phyloP scores from a whole-genome alignment of 2,888 invertebrate species.

The Lasioglossum lativentre region DNA sequence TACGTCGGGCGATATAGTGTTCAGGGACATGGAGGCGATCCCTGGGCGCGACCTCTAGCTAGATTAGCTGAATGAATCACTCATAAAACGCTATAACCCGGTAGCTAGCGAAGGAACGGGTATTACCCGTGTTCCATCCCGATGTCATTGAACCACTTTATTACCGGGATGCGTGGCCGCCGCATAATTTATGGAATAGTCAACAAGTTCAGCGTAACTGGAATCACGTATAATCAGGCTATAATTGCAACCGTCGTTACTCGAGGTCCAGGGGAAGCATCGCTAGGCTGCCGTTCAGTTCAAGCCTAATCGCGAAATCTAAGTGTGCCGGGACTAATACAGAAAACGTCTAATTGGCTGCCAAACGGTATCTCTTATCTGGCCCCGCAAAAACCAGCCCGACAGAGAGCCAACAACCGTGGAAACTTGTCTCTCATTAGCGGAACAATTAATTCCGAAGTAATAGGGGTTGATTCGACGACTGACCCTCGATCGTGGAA shows the following conservation, averaged over 20 bases:
- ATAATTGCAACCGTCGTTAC: conserved; percentile 48
- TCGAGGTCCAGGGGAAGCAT: neutral
- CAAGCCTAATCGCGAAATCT: conserved; percentile 48
- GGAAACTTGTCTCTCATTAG: conserved; percentile 32
- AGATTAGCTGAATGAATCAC: conserved; percentile 62
- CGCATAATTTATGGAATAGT: conserved; percentile 69
- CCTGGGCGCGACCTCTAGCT: conserved; percentile 6
- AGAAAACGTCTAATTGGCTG: conserved; percentile 48
- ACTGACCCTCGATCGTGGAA: neutral
- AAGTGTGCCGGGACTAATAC: conserved; percentile 51
- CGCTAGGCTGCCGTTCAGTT: conserved; percentile 23
- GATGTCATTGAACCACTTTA: conserved; percentile 72
- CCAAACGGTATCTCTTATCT: conserved; percentile 56
- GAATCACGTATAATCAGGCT: conserved; percentile 57
- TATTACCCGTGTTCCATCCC: conserved; percentile 24
- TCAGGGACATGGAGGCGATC: neutral
- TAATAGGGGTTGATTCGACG: neutral
- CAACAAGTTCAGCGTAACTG: conserved; percentile 68
- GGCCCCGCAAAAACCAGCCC: conserved; percentile 37
- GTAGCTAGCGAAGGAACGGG: conserved; percentile 24
- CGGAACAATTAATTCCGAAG: conserved; percentile 25
- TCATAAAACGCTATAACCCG: conserved; percentile 42
- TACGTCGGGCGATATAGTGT: neutral
- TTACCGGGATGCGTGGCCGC: conserved; percentile 63
- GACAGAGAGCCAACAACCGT: conserved; percentile 15